Conservation (phyloP, 2,797 vertebrate species). For the Urophycis tenuis region DNA sequence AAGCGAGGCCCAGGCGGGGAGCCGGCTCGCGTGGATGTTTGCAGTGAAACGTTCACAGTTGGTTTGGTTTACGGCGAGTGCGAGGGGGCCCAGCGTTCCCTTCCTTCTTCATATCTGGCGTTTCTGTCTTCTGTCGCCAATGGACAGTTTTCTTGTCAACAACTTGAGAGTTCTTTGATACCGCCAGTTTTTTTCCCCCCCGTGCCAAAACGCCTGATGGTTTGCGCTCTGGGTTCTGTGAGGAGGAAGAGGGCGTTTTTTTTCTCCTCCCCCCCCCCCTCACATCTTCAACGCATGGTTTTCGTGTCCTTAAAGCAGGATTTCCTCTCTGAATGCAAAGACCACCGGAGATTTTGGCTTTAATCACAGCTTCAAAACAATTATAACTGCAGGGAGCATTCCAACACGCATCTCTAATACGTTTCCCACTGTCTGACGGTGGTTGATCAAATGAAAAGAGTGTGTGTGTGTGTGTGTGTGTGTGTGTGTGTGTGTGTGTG, state of each 20-base stretch:
- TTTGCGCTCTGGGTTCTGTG: background rate
- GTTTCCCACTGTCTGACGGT: conserved; percentile 26
- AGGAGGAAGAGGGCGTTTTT: conserved; percentile 11
- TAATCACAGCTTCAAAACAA: conserved; percentile 48
- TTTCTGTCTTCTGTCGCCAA: conserved; percentile 24
- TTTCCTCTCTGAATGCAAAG: conserved; percentile 27
- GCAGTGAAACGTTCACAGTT: background rate
- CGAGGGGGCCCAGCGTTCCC: background rate
- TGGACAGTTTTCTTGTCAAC: conserved; percentile 29
- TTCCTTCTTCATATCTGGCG: conserved; percentile 17
- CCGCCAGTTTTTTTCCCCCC: conserved; percentile 47
- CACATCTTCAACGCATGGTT: background rate
- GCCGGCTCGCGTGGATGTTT: conserved; percentile 7
- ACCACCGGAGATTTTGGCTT: conserved; percentile 61
- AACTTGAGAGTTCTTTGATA: conserved; percentile 34
- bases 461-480: background rate
- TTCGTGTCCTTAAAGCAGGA: conserved; percentile 26
- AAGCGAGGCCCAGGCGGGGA: conserved; percentile 7
- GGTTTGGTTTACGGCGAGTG: background rate
- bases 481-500: background rate
- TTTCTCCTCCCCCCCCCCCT: too few relatives aligned
- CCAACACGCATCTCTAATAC: conserved; percentile 17
- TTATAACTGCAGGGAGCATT: conserved; percentile 31
- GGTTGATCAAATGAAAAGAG: background rate
- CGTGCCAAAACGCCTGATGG: conserved; percentile 46